Conservation (phyloP, 2,888 invertebrate genomes). For the Drosophila peninsularis region DNA sequence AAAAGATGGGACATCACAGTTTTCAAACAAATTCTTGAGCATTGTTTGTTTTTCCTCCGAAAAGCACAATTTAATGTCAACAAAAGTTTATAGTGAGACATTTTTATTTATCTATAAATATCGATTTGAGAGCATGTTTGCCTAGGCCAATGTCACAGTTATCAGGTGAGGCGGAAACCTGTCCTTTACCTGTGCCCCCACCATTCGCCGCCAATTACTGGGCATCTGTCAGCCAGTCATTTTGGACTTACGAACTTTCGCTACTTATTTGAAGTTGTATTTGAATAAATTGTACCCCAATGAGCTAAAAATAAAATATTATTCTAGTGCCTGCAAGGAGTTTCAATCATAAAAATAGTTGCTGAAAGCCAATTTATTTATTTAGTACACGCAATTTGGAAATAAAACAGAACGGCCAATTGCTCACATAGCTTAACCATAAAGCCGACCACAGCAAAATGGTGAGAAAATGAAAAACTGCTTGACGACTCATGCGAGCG, state of each 20-base stretch:
- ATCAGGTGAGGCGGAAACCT: too few relatives aligned
- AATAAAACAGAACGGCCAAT: constrained; percentile 10
- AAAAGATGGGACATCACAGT: not conserved
- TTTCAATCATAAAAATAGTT: constrained; percentile 18
- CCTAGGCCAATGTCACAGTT: not conserved
- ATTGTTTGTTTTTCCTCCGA: not conserved
- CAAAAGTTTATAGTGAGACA: too few relatives aligned
- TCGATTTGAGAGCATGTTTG: not conserved
- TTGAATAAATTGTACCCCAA: constrained; percentile 51
- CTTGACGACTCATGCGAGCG: not conserved
- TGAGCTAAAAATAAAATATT: constrained; percentile 54
- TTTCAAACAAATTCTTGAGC: not conserved
- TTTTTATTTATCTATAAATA: not conserved
- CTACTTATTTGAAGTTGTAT: constrained; percentile 11
- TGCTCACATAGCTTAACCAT: constrained; percentile 3
- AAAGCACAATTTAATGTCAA: not conserved
- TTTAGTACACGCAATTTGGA: constrained; percentile 17
- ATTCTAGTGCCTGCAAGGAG: constrained; percentile 34
- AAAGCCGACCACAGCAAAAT: not conserved
- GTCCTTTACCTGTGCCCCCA: too few relatives aligned
- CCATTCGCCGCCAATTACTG: too few relatives aligned
- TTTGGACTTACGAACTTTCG: not conserved
- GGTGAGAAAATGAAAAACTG: constrained; percentile 3
- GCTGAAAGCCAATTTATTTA: constrained; percentile 27
- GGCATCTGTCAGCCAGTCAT: not conserved